Evolutionary conservation across 1,140 invertebrate species (phyloP).

Genomic region (Drosophila funebris): DNA sequence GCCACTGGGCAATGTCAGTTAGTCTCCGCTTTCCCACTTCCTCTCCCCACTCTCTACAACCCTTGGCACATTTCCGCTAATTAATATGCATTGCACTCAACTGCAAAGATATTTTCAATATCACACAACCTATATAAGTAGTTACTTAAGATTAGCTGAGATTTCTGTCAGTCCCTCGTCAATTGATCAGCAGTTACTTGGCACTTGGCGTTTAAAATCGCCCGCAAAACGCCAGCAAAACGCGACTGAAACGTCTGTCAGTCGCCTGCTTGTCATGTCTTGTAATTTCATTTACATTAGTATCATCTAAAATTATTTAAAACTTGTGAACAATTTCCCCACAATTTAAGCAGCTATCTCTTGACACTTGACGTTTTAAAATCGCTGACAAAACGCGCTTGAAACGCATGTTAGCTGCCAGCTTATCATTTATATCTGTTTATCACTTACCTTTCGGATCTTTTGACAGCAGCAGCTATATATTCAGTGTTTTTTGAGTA

Average conservation of each 20-base stretch:
- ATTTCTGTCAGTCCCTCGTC: neutral
- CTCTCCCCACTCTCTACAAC: neutral
- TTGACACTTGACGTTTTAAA: neutral
- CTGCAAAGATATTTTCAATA: slow-evolving; percentile 37
- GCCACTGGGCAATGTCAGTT: neutral
- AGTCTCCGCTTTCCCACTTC: slow-evolving; percentile 11
- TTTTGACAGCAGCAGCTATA: neutral
- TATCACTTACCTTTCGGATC: neutral
- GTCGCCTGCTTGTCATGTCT: neutral
- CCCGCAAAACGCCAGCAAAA: slow-evolving; percentile 10
- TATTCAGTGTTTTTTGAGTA: neutral
- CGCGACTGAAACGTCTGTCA: neutral
- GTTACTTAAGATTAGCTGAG: slow-evolving; percentile 16
- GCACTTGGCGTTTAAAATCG: slow-evolving; percentile 12
- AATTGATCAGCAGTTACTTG: slow-evolving; percentile 15
- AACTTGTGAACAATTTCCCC: no score
- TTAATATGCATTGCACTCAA: slow-evolving; percentile 61
- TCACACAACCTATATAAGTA: slow-evolving; percentile 14
- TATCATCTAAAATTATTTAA: no score
- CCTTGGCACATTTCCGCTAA: slow-evolving; percentile 55
- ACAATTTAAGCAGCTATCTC: neutral
- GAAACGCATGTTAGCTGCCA: slow-evolving; percentile 1
- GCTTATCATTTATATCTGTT: neutral
- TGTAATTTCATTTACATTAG: neutral
- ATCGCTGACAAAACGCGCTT: neutral